Conservation (phyloP, 2,888 invertebrate genomes). For the Acrobasis repandana region DNA sequence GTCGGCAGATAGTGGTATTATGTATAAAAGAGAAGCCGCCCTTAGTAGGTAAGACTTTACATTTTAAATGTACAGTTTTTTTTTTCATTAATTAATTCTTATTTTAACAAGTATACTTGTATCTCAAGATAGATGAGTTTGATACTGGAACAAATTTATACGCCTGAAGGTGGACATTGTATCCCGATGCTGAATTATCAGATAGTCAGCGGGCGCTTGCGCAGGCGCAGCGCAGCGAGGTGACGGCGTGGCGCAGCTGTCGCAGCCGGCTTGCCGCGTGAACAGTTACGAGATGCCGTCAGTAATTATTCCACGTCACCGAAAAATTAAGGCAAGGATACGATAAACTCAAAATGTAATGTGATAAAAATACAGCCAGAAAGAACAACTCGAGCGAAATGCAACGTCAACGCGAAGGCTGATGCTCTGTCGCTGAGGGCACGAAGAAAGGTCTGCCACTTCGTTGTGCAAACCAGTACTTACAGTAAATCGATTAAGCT, state of each 20-base stretch:
- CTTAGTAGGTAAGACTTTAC: not conserved
- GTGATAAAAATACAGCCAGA: constrained; percentile 59
- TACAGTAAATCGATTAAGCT: constrained; percentile 71
- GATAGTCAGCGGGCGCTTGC: constrained; percentile 42
- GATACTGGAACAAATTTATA: constrained; percentile 15
- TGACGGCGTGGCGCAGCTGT: constrained; percentile 50
- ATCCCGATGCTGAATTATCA: constrained; percentile 49
- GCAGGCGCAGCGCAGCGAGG: not conserved
- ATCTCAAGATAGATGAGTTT: constrained; percentile 20
- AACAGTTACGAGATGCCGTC: constrained; percentile 60
- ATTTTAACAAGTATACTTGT: constrained; percentile 13
- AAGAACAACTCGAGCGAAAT: constrained; percentile 62
- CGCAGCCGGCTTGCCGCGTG: constrained; percentile 61
- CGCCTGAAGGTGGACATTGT: constrained; percentile 27
- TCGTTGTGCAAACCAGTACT: constrained; percentile 62
- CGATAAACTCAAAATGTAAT: constrained; percentile 61
- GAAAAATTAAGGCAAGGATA: constrained; percentile 72
- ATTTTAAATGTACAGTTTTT: constrained; percentile 1
- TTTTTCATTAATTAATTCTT: constrained; percentile 18
- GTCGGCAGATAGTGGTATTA: constrained; percentile 5
- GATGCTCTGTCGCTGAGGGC: constrained; percentile 55
- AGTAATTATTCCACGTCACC: constrained; percentile 72
- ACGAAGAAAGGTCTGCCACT: constrained; percentile 58
- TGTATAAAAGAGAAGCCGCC: constrained; percentile 15
- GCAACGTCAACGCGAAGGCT: constrained; percentile 63